phyloP scores from a whole-genome alignment of 2,888 invertebrate genomes.

The Microctonus brassicae region DNA sequence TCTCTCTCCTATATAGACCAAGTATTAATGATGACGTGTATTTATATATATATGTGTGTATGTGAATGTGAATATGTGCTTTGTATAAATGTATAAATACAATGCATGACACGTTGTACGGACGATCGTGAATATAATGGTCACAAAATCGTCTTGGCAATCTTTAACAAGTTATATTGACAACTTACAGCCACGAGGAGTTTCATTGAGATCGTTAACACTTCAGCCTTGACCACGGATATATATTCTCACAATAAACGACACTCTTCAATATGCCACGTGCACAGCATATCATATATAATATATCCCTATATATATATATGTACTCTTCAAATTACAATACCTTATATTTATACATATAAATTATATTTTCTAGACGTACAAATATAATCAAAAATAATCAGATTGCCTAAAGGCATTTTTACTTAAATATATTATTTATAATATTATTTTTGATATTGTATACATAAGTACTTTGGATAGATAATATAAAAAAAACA shows the following conservation, averaged over 20 bases:
- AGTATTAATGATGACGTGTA: constrained; percentile 25
- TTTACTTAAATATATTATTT: too few relatives aligned
- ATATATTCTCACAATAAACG: constrained; percentile 9
- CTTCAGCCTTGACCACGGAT: constrained; percentile 32
- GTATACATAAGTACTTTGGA: too few relatives aligned
- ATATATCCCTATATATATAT: too few relatives aligned
- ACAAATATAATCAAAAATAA: too few relatives aligned
- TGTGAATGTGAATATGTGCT: neutral
- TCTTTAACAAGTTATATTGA: constrained; percentile 11
- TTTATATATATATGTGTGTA: constrained; percentile 14
- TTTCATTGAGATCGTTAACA: constrained; percentile 34
- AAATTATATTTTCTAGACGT: too few relatives aligned
- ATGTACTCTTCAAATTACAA: too few relatives aligned
- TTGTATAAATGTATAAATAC: neutral
- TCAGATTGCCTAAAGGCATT: too few relatives aligned
- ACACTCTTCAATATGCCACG: neutral
- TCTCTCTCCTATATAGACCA: constrained; percentile 37
- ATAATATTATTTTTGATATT: too few relatives aligned
- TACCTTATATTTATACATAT: too few relatives aligned
- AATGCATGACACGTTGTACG: constrained; percentile 38
- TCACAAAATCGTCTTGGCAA: constrained; percentile 6
- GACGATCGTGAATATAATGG: constrained; percentile 35
- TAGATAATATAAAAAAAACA: too few relatives aligned
- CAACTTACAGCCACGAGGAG: neutral
- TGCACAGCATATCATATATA: neutral